These are phyloP conservation scores for Riptortus pedestris DNA, from an alignment of 1,140 invertebrate species.

Conservation along the genomic window DNA sequence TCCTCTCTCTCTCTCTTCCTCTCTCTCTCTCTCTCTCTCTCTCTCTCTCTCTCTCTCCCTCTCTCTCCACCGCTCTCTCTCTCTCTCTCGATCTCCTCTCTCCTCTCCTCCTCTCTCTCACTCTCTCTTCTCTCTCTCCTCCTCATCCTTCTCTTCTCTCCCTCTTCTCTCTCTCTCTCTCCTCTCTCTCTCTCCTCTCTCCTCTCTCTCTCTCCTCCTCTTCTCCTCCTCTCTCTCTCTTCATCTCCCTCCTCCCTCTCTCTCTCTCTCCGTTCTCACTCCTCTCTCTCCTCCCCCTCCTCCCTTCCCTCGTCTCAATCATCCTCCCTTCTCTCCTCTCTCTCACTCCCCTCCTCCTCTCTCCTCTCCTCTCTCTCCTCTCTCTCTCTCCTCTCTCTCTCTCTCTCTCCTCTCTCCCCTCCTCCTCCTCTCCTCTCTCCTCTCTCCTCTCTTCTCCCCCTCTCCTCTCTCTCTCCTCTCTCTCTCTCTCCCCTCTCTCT, in stretches of 20 bases:
- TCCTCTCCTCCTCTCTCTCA: too few species aligned
- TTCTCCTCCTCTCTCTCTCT: background rate
- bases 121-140: too few species aligned
- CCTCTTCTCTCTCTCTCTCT: background rate
- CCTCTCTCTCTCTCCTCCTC: background rate
- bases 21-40: too few species aligned
- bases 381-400: background rate
- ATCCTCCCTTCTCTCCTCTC: background rate
- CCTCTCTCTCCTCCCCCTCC: background rate
- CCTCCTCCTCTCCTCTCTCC: background rate
- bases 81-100: too few species aligned
- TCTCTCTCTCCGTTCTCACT: background rate
- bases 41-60: too few species aligned
- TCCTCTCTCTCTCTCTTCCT: too few species aligned
- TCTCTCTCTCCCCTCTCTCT: background rate
- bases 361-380: background rate
- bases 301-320: background rate
- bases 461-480: background rate
- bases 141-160: background rate
- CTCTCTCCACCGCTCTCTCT: too few species aligned
- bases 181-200: background rate
- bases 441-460: background rate
- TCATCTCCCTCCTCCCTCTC: background rate
- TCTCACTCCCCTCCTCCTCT: background rate
- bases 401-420: background rate